These are phyloP conservation scores for Drosophila athabasca DNA, from an alignment of 1,140 invertebrate species.

Conservation along the genomic window DNA sequence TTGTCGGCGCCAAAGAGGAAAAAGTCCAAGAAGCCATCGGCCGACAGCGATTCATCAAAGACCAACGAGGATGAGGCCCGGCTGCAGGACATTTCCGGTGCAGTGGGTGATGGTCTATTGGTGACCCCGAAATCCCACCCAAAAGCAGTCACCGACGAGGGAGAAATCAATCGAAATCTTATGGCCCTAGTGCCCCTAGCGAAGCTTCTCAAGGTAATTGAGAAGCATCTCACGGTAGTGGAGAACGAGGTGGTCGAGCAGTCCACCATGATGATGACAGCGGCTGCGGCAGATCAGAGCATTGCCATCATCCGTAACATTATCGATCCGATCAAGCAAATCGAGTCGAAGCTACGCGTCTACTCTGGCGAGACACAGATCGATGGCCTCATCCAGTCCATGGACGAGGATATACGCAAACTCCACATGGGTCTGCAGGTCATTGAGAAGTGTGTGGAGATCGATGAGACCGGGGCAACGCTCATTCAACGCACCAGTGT, in stretches of 20 bases:
- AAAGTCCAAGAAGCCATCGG: slow-evolving; percentile 78
- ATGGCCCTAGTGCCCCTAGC: slow-evolving; percentile 70
- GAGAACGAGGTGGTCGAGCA: slow-evolving; percentile 86
- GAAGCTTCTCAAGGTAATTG: slow-evolving; percentile 66
- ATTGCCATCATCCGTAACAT: slow-evolving; percentile 87
- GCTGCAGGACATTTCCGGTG: slow-evolving; percentile 84
- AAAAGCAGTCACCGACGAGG: slow-evolving; percentile 62
- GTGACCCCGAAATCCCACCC: slow-evolving; percentile 47
- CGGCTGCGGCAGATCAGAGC: slow-evolving; percentile 86
- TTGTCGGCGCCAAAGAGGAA: slow-evolving; percentile 77
- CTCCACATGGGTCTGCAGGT: slow-evolving; percentile 87
- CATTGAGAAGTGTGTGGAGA: slow-evolving; percentile 88
- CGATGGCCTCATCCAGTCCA: slow-evolving; percentile 85
- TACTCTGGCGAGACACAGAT: slow-evolving; percentile 83
- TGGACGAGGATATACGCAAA: slow-evolving; percentile 86
- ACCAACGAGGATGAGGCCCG: slow-evolving; percentile 79
- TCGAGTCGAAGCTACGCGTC: slow-evolving; percentile 86
- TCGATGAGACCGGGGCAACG: slow-evolving; percentile 87
- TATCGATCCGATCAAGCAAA: slow-evolving; percentile 86
- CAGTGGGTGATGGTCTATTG: slow-evolving; percentile 85
- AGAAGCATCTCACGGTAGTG: slow-evolving; percentile 85
- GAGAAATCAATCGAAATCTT: slow-evolving; percentile 72
- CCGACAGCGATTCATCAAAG: slow-evolving; percentile 74
- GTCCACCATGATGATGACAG: slow-evolving; percentile 86
- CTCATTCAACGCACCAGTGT: slow-evolving; percentile 87